Conservation (phyloP, 2,888 invertebrate genomes). For the Ochropleura plecta region DNA sequence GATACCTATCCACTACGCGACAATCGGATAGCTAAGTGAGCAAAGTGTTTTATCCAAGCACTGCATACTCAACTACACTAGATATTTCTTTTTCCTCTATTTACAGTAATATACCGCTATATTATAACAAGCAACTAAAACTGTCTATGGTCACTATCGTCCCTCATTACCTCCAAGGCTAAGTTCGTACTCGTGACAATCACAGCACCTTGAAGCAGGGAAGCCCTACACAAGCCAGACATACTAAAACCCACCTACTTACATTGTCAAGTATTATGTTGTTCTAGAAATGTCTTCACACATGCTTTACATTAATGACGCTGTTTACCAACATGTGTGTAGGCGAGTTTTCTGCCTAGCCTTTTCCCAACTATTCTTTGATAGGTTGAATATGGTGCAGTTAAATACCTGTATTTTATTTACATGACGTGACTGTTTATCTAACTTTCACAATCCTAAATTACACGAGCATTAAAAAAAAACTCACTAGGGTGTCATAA, state of each 20-base stretch:
- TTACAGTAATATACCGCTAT: not conserved
- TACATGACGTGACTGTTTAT: not conserved
- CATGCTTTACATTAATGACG: not conserved
- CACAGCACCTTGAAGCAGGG: slow-evolving; percentile 34
- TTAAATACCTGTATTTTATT: not conserved
- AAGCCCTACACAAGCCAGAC: slow-evolving; percentile 33
- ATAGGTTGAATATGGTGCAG: not conserved
- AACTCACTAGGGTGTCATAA: too few species aligned
- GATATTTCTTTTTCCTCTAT: not conserved
- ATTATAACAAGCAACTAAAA: not conserved
- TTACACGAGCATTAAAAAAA: not conserved
- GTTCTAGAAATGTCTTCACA: slow-evolving; percentile 10
- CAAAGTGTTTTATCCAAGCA: not conserved
- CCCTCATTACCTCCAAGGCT: slow-evolving; percentile 14
- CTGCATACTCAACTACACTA: too few species aligned
- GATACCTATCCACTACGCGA: not conserved
- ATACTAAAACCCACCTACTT: slow-evolving; percentile 7
- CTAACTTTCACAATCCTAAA: not conserved
- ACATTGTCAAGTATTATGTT: slow-evolving; percentile 3
- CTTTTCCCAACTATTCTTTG: not conserved
- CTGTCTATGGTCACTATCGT: not conserved
- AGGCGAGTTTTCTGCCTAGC: not conserved
- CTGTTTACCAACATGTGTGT: not conserved
- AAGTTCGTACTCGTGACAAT: slow-evolving; percentile 29
- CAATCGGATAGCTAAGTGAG: not conserved